Evolutionary conservation across 2,888 invertebrate genomes (phyloP).

Genomic region (Tipula confusa): DNA sequence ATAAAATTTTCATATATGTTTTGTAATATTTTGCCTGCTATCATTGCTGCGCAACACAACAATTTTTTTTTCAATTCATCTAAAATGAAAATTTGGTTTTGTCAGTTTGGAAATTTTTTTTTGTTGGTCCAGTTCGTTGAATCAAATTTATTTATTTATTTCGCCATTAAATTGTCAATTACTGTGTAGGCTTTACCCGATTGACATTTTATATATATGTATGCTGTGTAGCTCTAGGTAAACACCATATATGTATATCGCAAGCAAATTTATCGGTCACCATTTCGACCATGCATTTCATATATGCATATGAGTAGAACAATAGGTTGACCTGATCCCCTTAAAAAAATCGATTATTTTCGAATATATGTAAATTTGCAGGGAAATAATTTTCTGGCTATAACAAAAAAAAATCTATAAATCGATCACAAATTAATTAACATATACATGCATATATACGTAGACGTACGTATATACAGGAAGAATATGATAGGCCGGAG

Average conservation of each 20-base stretch:
- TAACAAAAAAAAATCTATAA: neutral
- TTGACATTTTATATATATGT: neutral
- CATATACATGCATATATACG: neutral
- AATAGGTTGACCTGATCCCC: neutral
- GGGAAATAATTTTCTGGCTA: neutral
- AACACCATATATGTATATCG: neutral
- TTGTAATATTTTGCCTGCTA: neutral
- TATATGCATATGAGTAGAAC: neutral
- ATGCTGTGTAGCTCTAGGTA: too few relatives aligned
- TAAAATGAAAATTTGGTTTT: neutral
- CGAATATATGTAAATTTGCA: neutral
- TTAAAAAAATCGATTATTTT: slow-evolving; percentile 6
- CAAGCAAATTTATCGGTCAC: neutral
- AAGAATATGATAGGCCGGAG: slow-evolving; percentile 4
- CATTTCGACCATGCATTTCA: neutral
- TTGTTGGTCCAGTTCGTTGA: neutral
- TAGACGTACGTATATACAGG: neutral
- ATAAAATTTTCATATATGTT: neutral
- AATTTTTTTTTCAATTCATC: slow-evolving; percentile 15
- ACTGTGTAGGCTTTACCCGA: neutral
- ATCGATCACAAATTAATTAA: slow-evolving; percentile 12
- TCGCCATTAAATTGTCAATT: neutral
- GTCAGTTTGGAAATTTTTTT: neutral
- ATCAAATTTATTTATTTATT: neutral
- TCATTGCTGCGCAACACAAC: slow-evolving; percentile 13